phyloP scores from a whole-genome alignment of 1,140 invertebrate species.

The Odontomachus brunneus region DNA sequence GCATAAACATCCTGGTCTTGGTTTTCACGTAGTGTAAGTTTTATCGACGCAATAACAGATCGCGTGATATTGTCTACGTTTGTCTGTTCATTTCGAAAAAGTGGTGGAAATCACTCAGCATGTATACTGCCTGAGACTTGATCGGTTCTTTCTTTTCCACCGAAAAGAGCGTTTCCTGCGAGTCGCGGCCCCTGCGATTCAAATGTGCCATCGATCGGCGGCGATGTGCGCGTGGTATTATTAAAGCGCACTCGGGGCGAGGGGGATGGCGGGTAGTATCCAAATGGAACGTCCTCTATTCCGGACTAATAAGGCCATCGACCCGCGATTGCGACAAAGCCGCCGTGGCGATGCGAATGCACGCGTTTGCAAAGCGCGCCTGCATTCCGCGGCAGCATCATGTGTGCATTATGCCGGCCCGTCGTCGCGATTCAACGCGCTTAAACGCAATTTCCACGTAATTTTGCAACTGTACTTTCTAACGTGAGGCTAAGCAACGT shows the following conservation, averaged over 20 bases:
- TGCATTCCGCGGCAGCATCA: not conserved
- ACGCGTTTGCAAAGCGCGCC: slow-evolving; percentile 6
- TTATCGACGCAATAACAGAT: no score
- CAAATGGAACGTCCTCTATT: slow-evolving; percentile 28
- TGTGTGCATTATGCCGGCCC: not conserved
- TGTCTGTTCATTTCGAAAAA: no score
- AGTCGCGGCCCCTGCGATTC: not conserved
- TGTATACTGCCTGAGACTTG: no score
- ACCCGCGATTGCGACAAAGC: slow-evolving; percentile 44
- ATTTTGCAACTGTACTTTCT: slow-evolving; percentile 26
- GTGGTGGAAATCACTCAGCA: no score
- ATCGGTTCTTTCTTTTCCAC: slow-evolving; percentile 59
- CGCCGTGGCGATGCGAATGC: slow-evolving; percentile 16
- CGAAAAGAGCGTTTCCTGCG: not conserved
- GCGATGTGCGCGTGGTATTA: not conserved
- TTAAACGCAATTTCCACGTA: slow-evolving; percentile 19
- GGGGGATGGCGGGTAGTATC: slow-evolving; percentile 9
- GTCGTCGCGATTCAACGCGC: slow-evolving; percentile 25
- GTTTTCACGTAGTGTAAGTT: no score
- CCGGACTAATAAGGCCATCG: slow-evolving; percentile 53
- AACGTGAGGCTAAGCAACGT: not conserved
- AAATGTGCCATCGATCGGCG: slow-evolving; percentile 22
- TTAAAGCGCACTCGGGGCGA: slow-evolving; percentile 14
- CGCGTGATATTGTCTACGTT: no score
- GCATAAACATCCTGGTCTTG: no score